Percentiles rank a stretch among this genome's conserved stretches.
Evolutionary conservation across 30 jellyfish, hydroid and myxozoan species (phyloP).

Genomic region (Turritopsis dohrnii): DNA sequence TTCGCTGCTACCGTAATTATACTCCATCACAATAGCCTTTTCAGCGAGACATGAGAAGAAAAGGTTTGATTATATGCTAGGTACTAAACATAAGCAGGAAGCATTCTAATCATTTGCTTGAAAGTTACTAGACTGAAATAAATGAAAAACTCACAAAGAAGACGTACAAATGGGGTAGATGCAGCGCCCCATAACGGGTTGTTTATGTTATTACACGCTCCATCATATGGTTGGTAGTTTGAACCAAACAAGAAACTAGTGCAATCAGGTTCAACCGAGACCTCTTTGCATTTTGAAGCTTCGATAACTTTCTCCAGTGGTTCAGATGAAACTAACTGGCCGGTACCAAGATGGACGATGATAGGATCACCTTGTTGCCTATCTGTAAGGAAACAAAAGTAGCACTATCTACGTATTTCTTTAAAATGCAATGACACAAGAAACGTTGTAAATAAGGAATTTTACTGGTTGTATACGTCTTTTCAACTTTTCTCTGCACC

Average conservation of each 20-base stretch:
- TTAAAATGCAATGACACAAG: background rate
- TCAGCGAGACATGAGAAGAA: too few species aligned
- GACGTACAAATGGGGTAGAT: constrained; percentile 44
- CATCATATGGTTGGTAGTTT: constrained; percentile 63
- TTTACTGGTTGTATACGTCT: constrained; percentile 15
- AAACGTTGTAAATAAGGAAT: background rate
- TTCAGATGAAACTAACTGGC: constrained; percentile 55
- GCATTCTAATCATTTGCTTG: background rate
- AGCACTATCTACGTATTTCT: too few species aligned
- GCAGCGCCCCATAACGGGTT: constrained; percentile 81
- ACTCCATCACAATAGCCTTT: too few species aligned
- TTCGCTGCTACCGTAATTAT: too few species aligned
- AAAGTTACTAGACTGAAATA: background rate
- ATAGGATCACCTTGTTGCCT: constrained; percentile 68
- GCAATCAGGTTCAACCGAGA: constrained; percentile 46
- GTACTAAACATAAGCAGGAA: background rate
- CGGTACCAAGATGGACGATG: constrained; percentile 57
- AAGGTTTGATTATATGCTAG: too few species aligned
- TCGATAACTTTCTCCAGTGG: constrained; percentile 54
- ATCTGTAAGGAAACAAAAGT: constrained; percentile 31
- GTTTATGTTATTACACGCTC: constrained; percentile 63
- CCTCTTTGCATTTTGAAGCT: constrained; percentile 64
- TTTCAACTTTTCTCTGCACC: constrained; percentile 41
- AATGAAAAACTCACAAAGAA: constrained; percentile 39
- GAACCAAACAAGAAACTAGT: constrained; percentile 24